Percentiles rank a stretch among this genome's conserved stretches.
phyloP scores from a whole-genome alignment of 2,888 invertebrate species.

The Lepidochrysops patricia region DNA sequence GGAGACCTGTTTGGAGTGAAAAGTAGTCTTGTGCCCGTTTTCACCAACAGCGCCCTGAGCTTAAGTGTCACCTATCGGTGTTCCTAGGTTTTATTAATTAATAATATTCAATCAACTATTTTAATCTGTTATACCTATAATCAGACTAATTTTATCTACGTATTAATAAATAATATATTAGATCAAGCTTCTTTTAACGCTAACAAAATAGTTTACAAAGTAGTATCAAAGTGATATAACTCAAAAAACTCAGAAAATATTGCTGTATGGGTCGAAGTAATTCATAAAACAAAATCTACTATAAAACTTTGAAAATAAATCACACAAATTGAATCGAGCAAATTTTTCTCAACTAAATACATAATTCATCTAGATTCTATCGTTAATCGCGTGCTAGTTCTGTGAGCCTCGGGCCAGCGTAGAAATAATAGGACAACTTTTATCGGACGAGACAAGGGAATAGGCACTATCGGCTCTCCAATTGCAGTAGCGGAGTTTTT shows the following conservation, averaged over 20 bases:
- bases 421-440: conserved; percentile 63
- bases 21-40: too few relatives aligned
- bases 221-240: neutral
- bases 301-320: conserved; percentile 38
- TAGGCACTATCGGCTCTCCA: conserved; percentile 44
- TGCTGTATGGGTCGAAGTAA: conserved; percentile 16
- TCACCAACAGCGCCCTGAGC: too few relatives aligned
- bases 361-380: conserved; percentile 52
- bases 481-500: conserved; percentile 56
- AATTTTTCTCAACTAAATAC: conserved; percentile 56
- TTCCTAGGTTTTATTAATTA: neutral
- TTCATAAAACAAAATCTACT: conserved; percentile 20
- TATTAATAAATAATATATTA: too few relatives aligned
- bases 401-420: conserved; percentile 34
- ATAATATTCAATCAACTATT: too few relatives aligned
- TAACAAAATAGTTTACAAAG: neutral
- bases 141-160: too few relatives aligned
- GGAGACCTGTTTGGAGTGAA: neutral
- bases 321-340: conserved; percentile 31
- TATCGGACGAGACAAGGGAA: conserved; percentile 43
- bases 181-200: too few relatives aligned
- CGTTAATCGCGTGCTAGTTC: conserved; percentile 39
- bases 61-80: too few relatives aligned
- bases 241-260: neutral
- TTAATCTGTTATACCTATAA: too few relatives aligned